phyloP scores from a whole-genome alignment of 2,888 invertebrate species.

The Phanerotoma sp. region DNA sequence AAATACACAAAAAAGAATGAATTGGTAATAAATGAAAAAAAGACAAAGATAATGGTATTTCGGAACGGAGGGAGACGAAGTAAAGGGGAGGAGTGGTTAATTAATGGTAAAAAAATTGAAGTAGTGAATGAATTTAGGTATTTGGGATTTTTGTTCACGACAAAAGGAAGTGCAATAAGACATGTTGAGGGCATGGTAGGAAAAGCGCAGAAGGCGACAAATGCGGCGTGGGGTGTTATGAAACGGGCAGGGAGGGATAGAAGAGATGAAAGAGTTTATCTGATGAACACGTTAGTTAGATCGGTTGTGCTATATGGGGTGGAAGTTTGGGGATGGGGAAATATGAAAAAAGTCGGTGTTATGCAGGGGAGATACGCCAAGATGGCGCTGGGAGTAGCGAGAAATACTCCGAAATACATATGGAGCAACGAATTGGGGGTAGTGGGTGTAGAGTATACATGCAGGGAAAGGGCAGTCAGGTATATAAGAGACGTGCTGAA shows the following conservation, averaged over 20 bases:
- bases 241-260: neutral
- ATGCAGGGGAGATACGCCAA: neutral
- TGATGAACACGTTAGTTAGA: neutral
- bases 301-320: constrained; percentile 15
- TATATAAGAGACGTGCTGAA: neutral
- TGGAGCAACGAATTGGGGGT: neutral
- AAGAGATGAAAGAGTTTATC: constrained; percentile 4
- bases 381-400: neutral
- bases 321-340: constrained; percentile 27
- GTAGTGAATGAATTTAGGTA: neutral
- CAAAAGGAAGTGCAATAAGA: neutral
- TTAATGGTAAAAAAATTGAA: neutral
- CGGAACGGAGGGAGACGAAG: neutral
- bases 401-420: neutral
- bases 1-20: neutral
- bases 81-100: neutral
- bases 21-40: neutral
- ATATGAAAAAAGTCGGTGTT: neutral
- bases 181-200: neutral
- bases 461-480: neutral
- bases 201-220: neutral
- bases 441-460: neutral
- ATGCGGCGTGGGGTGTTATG: neutral
- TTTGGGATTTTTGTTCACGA: neutral
- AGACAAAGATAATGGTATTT: neutral